Conservation (phyloP, 2,888 invertebrate genomes). For the Ceratothoa steindachneri region DNA sequence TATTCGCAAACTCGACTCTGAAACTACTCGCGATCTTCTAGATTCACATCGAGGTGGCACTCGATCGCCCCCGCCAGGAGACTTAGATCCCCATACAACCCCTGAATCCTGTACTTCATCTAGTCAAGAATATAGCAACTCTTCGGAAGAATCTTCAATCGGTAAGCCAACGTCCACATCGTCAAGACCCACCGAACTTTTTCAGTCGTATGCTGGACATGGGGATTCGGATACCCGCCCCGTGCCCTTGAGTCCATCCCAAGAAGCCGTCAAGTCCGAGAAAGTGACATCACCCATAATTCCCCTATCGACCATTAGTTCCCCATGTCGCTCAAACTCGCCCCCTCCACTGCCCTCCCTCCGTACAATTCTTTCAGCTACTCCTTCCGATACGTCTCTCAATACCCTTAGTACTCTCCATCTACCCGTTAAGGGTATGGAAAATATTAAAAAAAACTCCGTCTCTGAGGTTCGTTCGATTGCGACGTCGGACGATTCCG, state of each 20-base stretch:
- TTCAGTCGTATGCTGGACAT: neutral
- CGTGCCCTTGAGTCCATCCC: neutral
- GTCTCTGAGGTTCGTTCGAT: slow-evolving; percentile 41
- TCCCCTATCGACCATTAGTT: neutral
- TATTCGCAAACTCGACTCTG: slow-evolving; percentile 45
- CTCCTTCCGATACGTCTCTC: slow-evolving; percentile 25
- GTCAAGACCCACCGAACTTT: neutral
- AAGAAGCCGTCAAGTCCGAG: neutral
- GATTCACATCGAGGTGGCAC: slow-evolving; percentile 38
- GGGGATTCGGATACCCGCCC: neutral
- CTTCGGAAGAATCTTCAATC: slow-evolving; percentile 41
- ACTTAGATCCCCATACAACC: slow-evolving; percentile 35
- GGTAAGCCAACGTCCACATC: slow-evolving; percentile 24
- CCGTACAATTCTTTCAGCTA: slow-evolving; percentile 20
- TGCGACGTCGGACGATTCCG: slow-evolving; percentile 46
- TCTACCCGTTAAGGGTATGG: slow-evolving; percentile 30
- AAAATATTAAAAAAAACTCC: slow-evolving; percentile 21
- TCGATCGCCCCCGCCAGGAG: slow-evolving; percentile 20
- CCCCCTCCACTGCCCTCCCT: slow-evolving; percentile 28
- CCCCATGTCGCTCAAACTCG: slow-evolving; percentile 15
- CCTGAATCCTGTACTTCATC: slow-evolving; percentile 42
- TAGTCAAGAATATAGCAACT: slow-evolving; percentile 46
- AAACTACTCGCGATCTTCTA: slow-evolving; percentile 49
- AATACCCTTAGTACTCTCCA: slow-evolving; percentile 2
- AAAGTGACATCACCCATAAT: neutral